phyloP scores from a whole-genome alignment of 2,797 vertebrate species.

The Sus cebifrons region DNA sequence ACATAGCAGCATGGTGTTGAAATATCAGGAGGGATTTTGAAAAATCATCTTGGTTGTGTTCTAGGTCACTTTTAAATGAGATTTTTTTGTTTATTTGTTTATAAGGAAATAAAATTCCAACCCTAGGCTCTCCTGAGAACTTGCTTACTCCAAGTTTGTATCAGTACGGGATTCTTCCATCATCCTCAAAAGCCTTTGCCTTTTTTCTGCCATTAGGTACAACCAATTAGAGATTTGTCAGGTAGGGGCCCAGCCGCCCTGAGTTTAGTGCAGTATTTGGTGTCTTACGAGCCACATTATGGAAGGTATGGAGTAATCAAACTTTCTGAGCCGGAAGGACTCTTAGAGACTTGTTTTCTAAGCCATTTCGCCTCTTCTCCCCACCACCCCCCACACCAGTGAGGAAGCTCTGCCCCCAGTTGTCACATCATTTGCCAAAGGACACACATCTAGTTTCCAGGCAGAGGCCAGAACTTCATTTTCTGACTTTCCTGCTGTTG shows the following conservation, averaged over 20 bases:
- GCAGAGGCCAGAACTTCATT: neutral
- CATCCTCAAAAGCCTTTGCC: neutral
- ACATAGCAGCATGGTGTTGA: neutral
- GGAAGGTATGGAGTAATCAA: neutral
- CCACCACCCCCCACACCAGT: accelerated
- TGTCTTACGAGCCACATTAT: neutral
- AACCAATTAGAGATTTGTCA: neutral
- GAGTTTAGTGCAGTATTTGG: neutral
- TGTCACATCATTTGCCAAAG: neutral
- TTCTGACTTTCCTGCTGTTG: neutral
- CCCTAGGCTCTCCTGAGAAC: neutral
- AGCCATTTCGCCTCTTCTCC: too few species aligned
- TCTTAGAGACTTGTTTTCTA: neutral
- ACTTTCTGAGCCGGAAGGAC: neutral
- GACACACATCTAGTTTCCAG: neutral
- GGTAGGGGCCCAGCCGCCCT: too few species aligned
- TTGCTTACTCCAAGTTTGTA: neutral
- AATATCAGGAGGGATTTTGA: neutral
- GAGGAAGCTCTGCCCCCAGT: too few species aligned
- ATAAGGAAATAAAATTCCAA: neutral
- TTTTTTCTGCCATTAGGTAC: neutral
- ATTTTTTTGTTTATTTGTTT: neutral
- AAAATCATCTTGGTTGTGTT: neutral
- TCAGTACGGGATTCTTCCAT: neutral
- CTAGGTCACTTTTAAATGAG: slow-evolving; percentile 19